Percentiles rank a stretch among this genome's conserved stretches.
These are phyloP conservation scores for Palythoa grandis DNA, from an alignment of 92 coral and sea anemone genomes.

Conservation along the genomic window DNA sequence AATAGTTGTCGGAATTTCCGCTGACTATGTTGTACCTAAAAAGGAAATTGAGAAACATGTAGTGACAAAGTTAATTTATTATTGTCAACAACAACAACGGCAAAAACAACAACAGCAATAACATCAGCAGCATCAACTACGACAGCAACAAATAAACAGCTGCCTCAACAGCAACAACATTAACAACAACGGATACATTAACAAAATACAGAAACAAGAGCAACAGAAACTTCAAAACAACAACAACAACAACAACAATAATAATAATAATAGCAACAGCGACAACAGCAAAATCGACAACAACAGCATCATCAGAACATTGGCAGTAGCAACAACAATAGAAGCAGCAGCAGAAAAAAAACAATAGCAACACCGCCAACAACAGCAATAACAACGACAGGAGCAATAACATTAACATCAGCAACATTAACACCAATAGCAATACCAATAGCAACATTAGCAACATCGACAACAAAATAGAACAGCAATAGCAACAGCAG, in stretches of 20 bases:
- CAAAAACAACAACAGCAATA: neutral
- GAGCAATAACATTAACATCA: neutral
- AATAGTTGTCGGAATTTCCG: slow-evolving; percentile 74
- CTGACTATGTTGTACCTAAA: slow-evolving; percentile 61
- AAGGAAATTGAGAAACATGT: neutral
- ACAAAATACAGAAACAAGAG: neutral
- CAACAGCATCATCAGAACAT: neutral
- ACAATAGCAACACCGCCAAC: neutral
- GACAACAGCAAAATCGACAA: neutral
- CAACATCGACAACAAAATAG: neutral
- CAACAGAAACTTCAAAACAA: too few species aligned
- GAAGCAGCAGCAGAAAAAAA: neutral
- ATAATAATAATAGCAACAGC: too few species aligned
- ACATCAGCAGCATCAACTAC: neutral
- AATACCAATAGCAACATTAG: neutral
- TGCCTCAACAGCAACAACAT: neutral
- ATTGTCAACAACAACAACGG: neutral
- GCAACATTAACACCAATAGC: neutral
- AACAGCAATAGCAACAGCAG: too few species aligned
- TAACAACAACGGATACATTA: neutral
- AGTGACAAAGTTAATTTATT: neutral
- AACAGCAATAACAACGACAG: too few species aligned
- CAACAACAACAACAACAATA: too few species aligned
- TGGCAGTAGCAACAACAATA: neutral
- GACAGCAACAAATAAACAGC: neutral